Percentiles rank a stretch among this genome's conserved stretches.
phyloP scores from a whole-genome alignment of 2,888 invertebrate species.

The Timema podura region DNA sequence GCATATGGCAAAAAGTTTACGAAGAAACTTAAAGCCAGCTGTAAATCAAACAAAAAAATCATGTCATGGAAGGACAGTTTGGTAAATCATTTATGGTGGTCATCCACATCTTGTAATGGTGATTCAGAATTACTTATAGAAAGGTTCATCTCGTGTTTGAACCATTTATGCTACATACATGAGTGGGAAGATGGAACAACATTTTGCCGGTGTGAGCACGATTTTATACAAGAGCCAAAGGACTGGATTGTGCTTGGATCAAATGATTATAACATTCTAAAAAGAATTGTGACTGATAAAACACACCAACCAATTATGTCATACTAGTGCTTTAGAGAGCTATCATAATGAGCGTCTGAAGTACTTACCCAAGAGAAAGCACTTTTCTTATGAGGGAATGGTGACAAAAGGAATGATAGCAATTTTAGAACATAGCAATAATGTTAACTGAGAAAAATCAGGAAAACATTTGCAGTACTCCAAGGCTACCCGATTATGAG shows the following conservation, averaged over 20 bases:
- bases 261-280: background rate
- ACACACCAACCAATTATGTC: too few species aligned
- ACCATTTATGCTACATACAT: slow-evolving; percentile 2
- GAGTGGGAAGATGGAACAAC: slow-evolving; percentile 10
- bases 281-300: too few species aligned
- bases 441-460: too few species aligned
- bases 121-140: slow-evolving; percentile 6
- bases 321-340: too few species aligned
- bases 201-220: slow-evolving; percentile 2
- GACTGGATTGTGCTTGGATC: background rate
- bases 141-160: slow-evolving; percentile 14
- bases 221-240: background rate
- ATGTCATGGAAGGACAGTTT: slow-evolving; percentile 29
- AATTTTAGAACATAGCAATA: too few species aligned
- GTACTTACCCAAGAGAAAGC: too few species aligned
- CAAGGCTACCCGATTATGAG: too few species aligned
- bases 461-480: too few species aligned
- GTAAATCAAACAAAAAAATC: slow-evolving; percentile 24
- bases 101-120: slow-evolving; percentile 1
- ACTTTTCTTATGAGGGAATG: too few species aligned
- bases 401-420: too few species aligned
- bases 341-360: too few species aligned
- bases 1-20: slow-evolving; percentile 31
- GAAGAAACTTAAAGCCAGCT: slow-evolving; percentile 27
- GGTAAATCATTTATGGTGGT: slow-evolving; percentile 22